These are phyloP conservation scores for Ianthella basta DNA, from an alignment of 37 sponge, comb jelly and placozoan species.

Conservation along the genomic window DNA sequence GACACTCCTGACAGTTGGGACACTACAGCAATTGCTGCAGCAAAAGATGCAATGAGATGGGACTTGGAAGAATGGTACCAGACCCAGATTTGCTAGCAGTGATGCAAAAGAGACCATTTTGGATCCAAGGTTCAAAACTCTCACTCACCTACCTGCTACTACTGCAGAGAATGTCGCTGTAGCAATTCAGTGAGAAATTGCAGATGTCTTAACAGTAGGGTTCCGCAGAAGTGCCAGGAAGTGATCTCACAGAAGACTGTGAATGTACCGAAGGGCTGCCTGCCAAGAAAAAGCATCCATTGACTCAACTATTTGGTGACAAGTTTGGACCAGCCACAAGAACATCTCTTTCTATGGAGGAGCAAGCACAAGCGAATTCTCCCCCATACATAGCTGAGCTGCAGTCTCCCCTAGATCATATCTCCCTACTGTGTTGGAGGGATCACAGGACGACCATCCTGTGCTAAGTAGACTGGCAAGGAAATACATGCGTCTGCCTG, in stretches of 20 bases:
- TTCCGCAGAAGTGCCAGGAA: background rate
- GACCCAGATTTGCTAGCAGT: background rate
- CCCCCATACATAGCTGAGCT: conserved; percentile 28
- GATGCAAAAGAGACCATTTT: conserved; percentile 8
- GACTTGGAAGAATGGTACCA: conserved; percentile 26
- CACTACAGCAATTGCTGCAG: background rate
- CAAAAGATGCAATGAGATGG: conserved; percentile 14
- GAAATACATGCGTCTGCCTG: conserved; percentile 33
- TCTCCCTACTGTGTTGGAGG: conserved; percentile 24
- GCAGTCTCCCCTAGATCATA: conserved; percentile 32
- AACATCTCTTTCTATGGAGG: conserved; percentile 28
- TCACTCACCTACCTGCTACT: conserved; percentile 27
- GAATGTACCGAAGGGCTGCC: background rate
- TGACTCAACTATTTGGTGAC: conserved; percentile 19
- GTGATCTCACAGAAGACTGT: too few relatives aligned
- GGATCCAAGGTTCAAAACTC: conserved; percentile 33
- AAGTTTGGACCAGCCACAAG: conserved; percentile 26
- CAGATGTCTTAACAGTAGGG: background rate
- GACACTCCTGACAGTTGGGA: conserved; percentile 8
- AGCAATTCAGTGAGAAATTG: conserved; percentile 30
- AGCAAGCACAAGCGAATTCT: conserved; percentile 29
- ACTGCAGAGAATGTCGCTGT: background rate
- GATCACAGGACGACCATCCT: conserved; percentile 22
- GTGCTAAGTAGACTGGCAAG: conserved; percentile 27
- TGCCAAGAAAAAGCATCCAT: conserved; percentile 7